phyloP scores from a whole-genome alignment of 2,888 invertebrate genomes.

The Pomacea canaliculata region DNA sequence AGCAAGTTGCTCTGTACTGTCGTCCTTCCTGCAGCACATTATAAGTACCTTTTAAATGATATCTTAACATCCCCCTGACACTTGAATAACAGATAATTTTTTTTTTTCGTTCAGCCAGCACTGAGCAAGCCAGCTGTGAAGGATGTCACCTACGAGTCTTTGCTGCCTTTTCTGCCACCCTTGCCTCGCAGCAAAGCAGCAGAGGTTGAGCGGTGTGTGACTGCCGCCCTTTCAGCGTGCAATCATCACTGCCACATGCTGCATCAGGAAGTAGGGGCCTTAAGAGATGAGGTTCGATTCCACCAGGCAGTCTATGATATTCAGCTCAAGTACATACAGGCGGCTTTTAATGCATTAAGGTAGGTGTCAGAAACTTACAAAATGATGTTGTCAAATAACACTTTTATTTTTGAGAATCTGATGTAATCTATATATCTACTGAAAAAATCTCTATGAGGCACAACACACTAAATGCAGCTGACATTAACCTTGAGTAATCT shows the following conservation, averaged over 20 bases:
- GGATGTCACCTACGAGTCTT: constrained; percentile 53
- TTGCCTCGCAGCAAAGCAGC: constrained; percentile 46
- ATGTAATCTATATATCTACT: not conserved
- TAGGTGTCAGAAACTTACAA: constrained; percentile 19
- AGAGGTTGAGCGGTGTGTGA: constrained; percentile 46
- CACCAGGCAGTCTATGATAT: constrained; percentile 58
- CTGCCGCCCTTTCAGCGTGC: constrained; percentile 50
- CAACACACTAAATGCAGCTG: too few relatives aligned
- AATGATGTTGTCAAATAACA: too few relatives aligned
- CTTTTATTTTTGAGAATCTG: not conserved
- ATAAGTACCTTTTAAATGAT: too few relatives aligned
- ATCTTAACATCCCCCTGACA: too few relatives aligned
- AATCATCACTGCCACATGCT: constrained; percentile 54
- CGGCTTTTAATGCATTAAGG: constrained; percentile 57
- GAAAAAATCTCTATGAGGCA: too few relatives aligned
- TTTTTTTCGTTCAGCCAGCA: constrained; percentile 44
- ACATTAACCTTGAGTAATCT: too few relatives aligned
- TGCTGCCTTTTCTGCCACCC: constrained; percentile 51
- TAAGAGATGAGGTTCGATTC: constrained; percentile 58
- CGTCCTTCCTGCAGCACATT: too few relatives aligned
- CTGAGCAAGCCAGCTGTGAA: constrained; percentile 49
- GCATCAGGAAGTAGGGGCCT: constrained; percentile 47
- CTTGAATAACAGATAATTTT: too few relatives aligned
- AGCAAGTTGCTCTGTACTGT: too few relatives aligned
- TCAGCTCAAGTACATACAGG: constrained; percentile 55